Evolutionary conservation across 2,888 invertebrate genomes (phyloP), one percentile per base, ranked within the genome.

Genomic region (Polydrusus cervinus): DNA sequence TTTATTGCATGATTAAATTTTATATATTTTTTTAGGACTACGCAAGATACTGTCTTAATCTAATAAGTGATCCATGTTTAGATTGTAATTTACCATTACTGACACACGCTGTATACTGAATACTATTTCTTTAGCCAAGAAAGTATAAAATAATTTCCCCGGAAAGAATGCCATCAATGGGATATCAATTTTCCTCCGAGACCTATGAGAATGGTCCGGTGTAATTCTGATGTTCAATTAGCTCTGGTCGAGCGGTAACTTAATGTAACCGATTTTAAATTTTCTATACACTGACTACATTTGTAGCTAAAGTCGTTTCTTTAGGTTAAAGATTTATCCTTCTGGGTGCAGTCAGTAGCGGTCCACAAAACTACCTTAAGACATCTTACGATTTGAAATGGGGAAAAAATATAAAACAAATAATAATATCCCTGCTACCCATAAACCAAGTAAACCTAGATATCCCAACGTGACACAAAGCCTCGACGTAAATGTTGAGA

Each of bases 181-280:
- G 71, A 55, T 30, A 64, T 71, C 51, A 55, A 65, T 71, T 71
- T 71, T 25, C 20, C 43, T 16, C 1, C 25, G 20, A 20, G 71
- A 71, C 71, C 43, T 53, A 18, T 57, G 45, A 71, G 71, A 71
- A 71, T 71, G 64, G 64, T 18, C 43, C 62, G 57, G 57, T 65
- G 71, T 65, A 71, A 71, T 71, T 64, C 72, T 72, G 72, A 74
- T 74, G 73, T 74, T 74, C 73, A 74, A 74, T 74, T 74, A 74
- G 68, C 67, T 57, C 16, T 55, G 64, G 18, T 60, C 68, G 20
- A 61, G 45, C 65, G 51, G 68, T 74, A 74, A 74, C 66, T 72
- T 72, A 57, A 67, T 67, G 60, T 49, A 67, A 66, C 65, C 72
- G 66, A 66, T 72, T 67, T 65, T 16, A 66, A 72, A 72, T 72